A percentile compares a stretch with the other conserved stretches of the same genome.
These are phyloP conservation scores for Chloroclystis v-ata DNA, from an alignment of 2,888 invertebrate genomes.

Conservation along the genomic window DNA sequence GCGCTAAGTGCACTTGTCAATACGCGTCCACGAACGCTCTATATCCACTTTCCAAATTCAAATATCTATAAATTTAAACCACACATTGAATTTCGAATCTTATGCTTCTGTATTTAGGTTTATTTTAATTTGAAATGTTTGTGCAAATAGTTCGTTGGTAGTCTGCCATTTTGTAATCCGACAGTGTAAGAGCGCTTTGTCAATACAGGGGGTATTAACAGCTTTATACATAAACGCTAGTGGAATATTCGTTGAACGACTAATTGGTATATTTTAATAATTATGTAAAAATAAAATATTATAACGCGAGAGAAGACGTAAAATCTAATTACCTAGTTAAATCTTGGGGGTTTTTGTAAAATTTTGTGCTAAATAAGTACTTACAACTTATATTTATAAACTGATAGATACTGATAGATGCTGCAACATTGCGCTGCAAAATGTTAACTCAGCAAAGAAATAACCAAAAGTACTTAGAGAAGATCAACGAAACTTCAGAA, in stretches of 20 bases:
- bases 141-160: constrained; percentile 47
- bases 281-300: too few relatives aligned
- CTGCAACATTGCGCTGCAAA: too few relatives aligned
- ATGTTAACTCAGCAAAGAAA: too few relatives aligned
- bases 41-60: constrained; percentile 52
- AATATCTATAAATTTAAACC: constrained; percentile 37
- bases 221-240: constrained; percentile 19
- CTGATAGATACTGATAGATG: too few relatives aligned
- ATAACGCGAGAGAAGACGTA: too few relatives aligned
- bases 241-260: too few relatives aligned
- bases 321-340: too few relatives aligned
- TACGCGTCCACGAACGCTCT: constrained; percentile 47
- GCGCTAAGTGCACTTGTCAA: constrained; percentile 68
- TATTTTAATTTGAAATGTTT: constrained; percentile 19
- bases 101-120: constrained; percentile 24
- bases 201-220: constrained; percentile 48
- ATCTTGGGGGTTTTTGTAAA: too few relatives aligned
- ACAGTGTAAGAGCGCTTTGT: constrained; percentile 61
- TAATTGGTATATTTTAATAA: too few relatives aligned
- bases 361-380: too few relatives aligned
- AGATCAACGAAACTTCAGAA: constrained; percentile 33
- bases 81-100: constrained; percentile 5
- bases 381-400: too few relatives aligned
- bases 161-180: constrained; percentile 65
- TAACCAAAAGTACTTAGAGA: neutral